Conservation (phyloP, 2,797 vertebrate genomes). For the Valencia hispanica region DNA sequence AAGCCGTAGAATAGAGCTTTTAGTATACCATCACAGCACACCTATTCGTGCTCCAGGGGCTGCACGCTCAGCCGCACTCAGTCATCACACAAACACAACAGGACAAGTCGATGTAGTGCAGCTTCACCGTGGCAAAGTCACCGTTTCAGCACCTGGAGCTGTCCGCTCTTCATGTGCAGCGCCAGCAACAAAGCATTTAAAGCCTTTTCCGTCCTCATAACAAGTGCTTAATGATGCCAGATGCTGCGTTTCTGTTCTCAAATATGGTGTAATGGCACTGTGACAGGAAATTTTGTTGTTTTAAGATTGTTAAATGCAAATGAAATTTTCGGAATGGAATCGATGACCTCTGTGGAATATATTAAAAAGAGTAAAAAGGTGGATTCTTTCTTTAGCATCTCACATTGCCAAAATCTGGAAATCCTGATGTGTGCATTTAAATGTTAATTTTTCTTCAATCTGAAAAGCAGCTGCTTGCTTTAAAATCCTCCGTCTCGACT, state of each 20-base stretch:
- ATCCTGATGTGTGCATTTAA: background rate
- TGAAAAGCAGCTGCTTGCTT: slow-evolving; percentile 53
- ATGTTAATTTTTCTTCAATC: slow-evolving; percentile 2
- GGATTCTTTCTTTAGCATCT: slow-evolving; percentile 9
- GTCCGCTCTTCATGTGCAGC: slow-evolving; percentile 40
- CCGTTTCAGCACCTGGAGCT: slow-evolving; percentile 57
- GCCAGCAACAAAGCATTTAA: slow-evolving; percentile 43
- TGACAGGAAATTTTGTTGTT: slow-evolving; percentile 21
- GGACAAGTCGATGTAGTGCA: slow-evolving; percentile 6
- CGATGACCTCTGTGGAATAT: slow-evolving; percentile 19
- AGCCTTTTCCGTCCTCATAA: slow-evolving; percentile 45
- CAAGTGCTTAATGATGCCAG: slow-evolving; percentile 71
- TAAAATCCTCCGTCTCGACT: slow-evolving; percentile 40
- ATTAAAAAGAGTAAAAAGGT: slow-evolving; percentile 46
- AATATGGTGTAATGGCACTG: slow-evolving; percentile 26
- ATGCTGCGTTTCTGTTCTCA: slow-evolving; percentile 53
- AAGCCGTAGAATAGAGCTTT: slow-evolving; percentile 15
- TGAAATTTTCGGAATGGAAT: slow-evolving; percentile 11
- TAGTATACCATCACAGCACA: slow-evolving; percentile 3
- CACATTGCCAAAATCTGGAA: background rate
- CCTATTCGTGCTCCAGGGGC: slow-evolving; percentile 9
- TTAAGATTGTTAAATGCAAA: background rate
- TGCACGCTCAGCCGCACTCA: slow-evolving; percentile 14
- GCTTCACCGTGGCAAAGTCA: slow-evolving; percentile 27
- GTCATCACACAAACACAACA: slow-evolving; percentile 29